phyloP scores from a whole-genome alignment of 2,797 vertebrate genomes.

The Danio tinwini region DNA sequence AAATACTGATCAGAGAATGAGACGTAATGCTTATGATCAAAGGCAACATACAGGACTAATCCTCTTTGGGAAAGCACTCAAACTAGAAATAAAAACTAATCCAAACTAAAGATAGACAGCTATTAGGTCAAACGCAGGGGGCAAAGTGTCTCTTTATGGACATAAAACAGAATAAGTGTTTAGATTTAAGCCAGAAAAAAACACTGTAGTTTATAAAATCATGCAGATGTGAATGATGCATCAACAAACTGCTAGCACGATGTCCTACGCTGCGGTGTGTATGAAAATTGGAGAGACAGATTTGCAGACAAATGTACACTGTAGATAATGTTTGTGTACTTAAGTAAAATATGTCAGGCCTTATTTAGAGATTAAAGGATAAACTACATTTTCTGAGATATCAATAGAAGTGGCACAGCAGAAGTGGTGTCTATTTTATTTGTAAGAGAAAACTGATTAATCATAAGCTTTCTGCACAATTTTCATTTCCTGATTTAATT shows the following conservation, averaged over 20 bases:
- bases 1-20: conserved; percentile 48
- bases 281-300: not conserved
- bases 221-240: not conserved
- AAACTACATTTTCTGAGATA: no score
- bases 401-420: no score
- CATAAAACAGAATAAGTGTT: conserved; percentile 11
- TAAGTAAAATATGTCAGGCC: no score
- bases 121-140: conserved; percentile 38
- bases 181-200: not conserved
- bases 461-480: no score
- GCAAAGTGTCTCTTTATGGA: conserved; percentile 4
- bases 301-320: no score
- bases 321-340: no score
- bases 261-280: not conserved
- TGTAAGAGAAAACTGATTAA: no score
- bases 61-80: conserved; percentile 62
- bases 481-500: no score
- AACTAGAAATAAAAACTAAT: conserved; percentile 68
- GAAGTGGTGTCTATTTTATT: no score
- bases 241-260: not conserved
- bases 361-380: no score
- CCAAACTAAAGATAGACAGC: conserved; percentile 61
- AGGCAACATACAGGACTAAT: conserved; percentile 64
- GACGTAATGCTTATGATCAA: conserved; percentile 61
- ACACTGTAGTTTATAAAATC: not conserved